Base-by-base conservation (phyloP, 2,888 invertebrate genomes). In the Oscheius onirici region DNA sequence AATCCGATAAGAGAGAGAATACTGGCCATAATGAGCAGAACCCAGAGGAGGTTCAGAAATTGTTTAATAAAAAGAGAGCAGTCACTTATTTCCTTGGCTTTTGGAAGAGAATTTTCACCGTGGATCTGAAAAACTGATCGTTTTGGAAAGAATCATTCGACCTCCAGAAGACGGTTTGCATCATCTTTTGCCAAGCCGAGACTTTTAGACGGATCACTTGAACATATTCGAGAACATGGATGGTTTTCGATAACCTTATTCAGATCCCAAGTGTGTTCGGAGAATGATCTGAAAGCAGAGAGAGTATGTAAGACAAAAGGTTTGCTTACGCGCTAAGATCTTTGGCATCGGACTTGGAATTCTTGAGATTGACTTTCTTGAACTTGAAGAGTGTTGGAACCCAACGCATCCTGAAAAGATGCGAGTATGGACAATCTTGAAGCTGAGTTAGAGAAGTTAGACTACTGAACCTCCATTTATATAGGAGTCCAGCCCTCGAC, bases 41-140 rank as follows among this genome's bases (percentile, higher is more conserved):
- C 52, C 79, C 79, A 79, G 11, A 79, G 52, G 34, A 73, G 66
- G 60, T 79, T 79, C 20, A 71, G 43, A 51, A 80, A 80, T 55
- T 80, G 80, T 28, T 57, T 67, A 20, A 82, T 43, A 49, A 82
- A 79, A 8, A 80, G 67, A 40, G 63, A 43, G 51, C 76, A 57
- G 51, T 79, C 76, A 26, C 73, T 67, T 52, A 80, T 76, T 58
- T 80, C 79, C 66, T 81, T 80, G 15, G 78, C 69, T 41, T 67
- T 63, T 34, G 81, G 79, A 41, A 80, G 69, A 17, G 54, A 58
- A 54, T 80, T 80, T 11, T 73, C 74, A 15, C 80, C 80, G 54
- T 73, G 57, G n/a, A 55, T 51, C 71, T 74, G 40, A n/a, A 75
- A 52, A 20, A 52, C 3, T 28, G 20, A 40, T 44, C 15, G 1